phyloP scores from a whole-genome alignment of 2,797 vertebrate species.

The Rhynchotus rufescens region DNA sequence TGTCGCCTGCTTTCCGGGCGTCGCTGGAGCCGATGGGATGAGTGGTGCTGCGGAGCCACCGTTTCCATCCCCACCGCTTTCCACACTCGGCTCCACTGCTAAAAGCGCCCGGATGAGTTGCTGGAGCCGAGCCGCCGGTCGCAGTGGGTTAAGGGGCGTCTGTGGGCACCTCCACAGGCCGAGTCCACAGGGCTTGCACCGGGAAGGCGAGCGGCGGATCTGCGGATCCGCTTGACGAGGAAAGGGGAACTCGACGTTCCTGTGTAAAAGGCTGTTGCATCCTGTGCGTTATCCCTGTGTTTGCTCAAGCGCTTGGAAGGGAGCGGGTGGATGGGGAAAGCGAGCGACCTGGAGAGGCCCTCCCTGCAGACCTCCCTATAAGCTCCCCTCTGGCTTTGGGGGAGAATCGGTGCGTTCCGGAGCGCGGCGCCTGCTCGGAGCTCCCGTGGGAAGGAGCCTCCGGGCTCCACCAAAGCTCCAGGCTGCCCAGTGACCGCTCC shows the following conservation, averaged over 20 bases:
- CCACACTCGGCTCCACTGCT: too few relatives aligned
- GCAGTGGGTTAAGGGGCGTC: constrained; percentile 13
- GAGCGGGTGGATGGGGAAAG: constrained; percentile 2
- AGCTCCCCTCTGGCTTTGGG: neutral
- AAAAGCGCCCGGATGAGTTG: too few relatives aligned
- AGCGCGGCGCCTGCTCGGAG: too few relatives aligned
- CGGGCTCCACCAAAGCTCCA: neutral
- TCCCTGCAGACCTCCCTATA: neutral
- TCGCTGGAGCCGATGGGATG: too few relatives aligned
- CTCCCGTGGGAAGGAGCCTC: too few relatives aligned
- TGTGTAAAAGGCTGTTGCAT: constrained; percentile 31
- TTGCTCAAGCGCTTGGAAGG: neutral
- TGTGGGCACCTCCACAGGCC: constrained; percentile 25
- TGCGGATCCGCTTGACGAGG: neutral
- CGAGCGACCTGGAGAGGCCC: neutral
- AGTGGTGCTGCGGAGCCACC: too few relatives aligned
- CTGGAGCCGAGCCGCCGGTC: too few relatives aligned
- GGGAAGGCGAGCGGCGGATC: constrained; percentile 10
- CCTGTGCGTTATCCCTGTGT: constrained; percentile 5
- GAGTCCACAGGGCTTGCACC: neutral
- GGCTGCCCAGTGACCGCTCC: neutral
- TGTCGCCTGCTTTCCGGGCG: too few relatives aligned
- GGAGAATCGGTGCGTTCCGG: neutral
- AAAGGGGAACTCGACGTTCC: constrained; percentile 34
- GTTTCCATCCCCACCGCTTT: too few relatives aligned